Base-by-base conservation (phyloP, 2,888 invertebrate species). In the Drosophila merina region DNA sequence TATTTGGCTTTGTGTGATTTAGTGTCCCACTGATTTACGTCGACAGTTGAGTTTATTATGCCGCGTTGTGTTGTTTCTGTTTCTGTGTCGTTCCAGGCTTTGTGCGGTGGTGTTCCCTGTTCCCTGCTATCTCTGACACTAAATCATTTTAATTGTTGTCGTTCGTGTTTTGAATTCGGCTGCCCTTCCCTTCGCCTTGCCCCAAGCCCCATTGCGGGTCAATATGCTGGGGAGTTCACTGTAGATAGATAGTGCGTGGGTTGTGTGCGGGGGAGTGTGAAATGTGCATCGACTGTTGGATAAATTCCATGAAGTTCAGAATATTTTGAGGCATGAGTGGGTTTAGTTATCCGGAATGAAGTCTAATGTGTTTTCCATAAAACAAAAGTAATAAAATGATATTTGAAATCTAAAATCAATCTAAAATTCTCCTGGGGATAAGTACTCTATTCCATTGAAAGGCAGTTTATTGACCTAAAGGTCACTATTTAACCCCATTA, bases 141-240 rank as follows among this genome's bases (percentile, higher is more conserved):
- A 83, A 83, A 83, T 83, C 87, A 83, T 83, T 87, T 83, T 87
- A 83, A 83, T 83, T 83, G 82, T 83, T 87, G 87, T 75, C 79
- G 79, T 87, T 85, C 77, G 85, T 86, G 79, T 80, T 81, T 76
- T 50, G 81, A 72, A 74, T 68, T 62, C 38, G 47, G 28, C 33
- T 28, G 28, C n/a, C n/a, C 31, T 48, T 26, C 14, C 40, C 30
- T 14, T 14, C 14, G 14, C 14, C 14, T 14, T 14, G 14, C 14
- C 14, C 14, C 14, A 14, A 14, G 14, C 14, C 28, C 40, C 42
- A 25, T 49, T 9, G 42, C 59, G 36, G 59, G 40, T 47, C 40
- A 45, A 47, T 47, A 12, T 55, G 59, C 30, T 7, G 40, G 20
- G 25, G 45, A 38, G 74, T 59, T 79, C 55, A 54, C 45, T 66